A percentile compares a stretch with the other conserved stretches of the same genome.
Evolutionary conservation across 2,797 vertebrate species (phyloP).

Genomic region (Xiphophorus birchmanni): DNA sequence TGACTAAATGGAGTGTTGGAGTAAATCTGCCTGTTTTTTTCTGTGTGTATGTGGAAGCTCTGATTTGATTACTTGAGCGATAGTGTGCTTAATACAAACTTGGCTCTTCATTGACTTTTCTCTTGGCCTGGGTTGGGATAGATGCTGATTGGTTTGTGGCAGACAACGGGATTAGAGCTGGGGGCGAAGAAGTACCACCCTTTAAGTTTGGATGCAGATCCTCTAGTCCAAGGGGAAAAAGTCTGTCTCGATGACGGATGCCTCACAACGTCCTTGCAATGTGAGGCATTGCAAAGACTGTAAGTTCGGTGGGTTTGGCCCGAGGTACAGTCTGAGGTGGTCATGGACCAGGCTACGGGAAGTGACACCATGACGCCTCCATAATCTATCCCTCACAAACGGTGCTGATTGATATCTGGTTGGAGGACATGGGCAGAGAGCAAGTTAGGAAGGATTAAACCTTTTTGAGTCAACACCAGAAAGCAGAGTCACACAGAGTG

Average conservation of each 20-base stretch:
- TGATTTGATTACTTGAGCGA: constrained; percentile 58
- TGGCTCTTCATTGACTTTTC: constrained; percentile 50
- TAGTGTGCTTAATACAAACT: constrained; percentile 57
- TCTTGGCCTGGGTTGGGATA: constrained; percentile 41
- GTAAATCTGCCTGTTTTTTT: constrained; percentile 27
- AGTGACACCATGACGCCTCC: constrained; percentile 61
- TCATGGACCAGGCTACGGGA: constrained; percentile 40
- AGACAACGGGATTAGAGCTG: constrained; percentile 57
- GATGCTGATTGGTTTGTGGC: constrained; percentile 45
- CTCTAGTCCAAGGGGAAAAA: constrained; percentile 29
- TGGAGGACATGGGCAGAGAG: constrained; percentile 44
- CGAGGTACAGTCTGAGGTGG: constrained; percentile 33
- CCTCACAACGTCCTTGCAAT: constrained; percentile 58
- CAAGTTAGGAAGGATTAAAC: constrained; percentile 25
- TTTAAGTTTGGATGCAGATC: constrained; percentile 42
- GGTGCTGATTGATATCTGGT: constrained; percentile 47
- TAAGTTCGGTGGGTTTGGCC: constrained; percentile 38
- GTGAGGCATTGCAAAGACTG: neutral
- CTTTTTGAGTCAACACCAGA: constrained; percentile 28
- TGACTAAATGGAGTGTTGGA: constrained; percentile 35
- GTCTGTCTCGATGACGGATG: constrained; percentile 48
- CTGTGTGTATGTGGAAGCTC: constrained; percentile 37
- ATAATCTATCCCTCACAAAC: constrained; percentile 51
- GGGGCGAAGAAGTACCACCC: constrained; percentile 56
- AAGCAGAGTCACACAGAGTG: neutral